These are phyloP conservation scores for Pseudonaja textilis DNA, from an alignment of 2,113 vertebrate species.

Conservation along the genomic window DNA sequence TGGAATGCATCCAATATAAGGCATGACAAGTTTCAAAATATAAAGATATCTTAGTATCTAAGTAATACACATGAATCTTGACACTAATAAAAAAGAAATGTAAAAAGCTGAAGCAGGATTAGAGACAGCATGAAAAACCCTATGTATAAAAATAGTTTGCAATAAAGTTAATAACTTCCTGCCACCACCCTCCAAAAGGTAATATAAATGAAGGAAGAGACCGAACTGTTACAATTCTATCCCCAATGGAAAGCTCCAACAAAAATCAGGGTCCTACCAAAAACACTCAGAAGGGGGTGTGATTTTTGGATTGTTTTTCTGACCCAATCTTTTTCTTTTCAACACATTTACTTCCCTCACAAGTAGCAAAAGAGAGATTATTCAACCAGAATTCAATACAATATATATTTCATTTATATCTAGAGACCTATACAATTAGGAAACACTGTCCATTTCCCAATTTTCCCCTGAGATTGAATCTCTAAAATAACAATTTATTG, in stretches of 20 bases:
- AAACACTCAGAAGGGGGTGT: not conserved
- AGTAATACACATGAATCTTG: constrained; percentile 40
- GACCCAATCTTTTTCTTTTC: not conserved
- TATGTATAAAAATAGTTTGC: not conserved
- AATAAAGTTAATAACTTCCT: constrained; percentile 16
- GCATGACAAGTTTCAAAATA: constrained; percentile 26
- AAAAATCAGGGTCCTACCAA: not conserved
- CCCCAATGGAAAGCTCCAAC: not conserved
- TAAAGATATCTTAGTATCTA: constrained; percentile 29
- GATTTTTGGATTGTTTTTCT: not conserved
- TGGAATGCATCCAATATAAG: not conserved
- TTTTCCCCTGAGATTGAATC: not conserved
- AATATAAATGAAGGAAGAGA: constrained; percentile 24
- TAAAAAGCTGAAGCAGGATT: not conserved
- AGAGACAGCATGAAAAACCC: not conserved
- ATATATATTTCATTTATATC: not conserved
- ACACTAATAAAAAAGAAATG: constrained; percentile 24
- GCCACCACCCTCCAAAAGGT: not conserved
- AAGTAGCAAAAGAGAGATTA: not conserved
- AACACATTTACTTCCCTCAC: not conserved
- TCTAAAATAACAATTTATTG: not conserved
- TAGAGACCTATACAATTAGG: not conserved
- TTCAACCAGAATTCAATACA: not conserved
- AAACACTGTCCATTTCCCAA: not conserved
- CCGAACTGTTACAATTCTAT: not conserved